Evolutionary conservation across 2,113 vertebrate species (phyloP).

Genomic region (human (Homo sapiens)): GRCh38 chr15:54583501-54584000

Average conservation of each 20-base stretch:
- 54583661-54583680: neutral
- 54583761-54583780: neutral
- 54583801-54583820: neutral
- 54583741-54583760: neutral
- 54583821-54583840: neutral
- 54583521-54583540: neutral
- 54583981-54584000: too few species aligned
- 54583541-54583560: neutral
- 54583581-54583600: neutral
- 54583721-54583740: neutral
- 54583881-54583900: accelerated
- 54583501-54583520: neutral
- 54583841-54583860: neutral
- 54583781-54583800: neutral
- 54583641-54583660: too few species aligned
- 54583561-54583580: neutral
- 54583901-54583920: neutral
- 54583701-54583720: neutral
- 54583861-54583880: neutral
- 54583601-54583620: neutral
- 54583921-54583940: neutral
- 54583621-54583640: neutral
- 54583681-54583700: neutral
- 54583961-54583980: accelerated
- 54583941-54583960: too few species aligned